Base-by-base conservation (phyloP, 2,888 invertebrate genomes). In the Latheticus oryzae region DNA sequence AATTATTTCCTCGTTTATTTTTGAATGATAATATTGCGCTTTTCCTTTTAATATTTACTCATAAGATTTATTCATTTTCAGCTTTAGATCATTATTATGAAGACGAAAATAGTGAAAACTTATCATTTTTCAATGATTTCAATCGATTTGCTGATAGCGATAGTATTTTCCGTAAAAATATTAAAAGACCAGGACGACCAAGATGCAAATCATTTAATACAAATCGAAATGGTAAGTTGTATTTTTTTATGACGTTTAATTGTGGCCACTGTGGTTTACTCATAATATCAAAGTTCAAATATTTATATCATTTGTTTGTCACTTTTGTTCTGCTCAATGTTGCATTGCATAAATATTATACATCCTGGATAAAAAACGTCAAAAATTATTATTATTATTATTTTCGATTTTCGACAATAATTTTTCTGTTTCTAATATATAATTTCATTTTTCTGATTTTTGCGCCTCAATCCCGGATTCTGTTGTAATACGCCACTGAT, bases 111-210 rank as follows among this genome's bases (percentile, higher is more conserved):
- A 40, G 17, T n/a, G 43, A 43, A 8, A 43, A 30, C 17, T 13
- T 9, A 8, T 26, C 17, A n/a, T 17, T 19, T 32, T 33, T 33
- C 16, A 43, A 35, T 24, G 24, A 17, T 52, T 42, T 23, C 13
- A 40, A 13, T 4, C n/a, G 3, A 7, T 13, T 13, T 11, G 17
- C 9, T n/a, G 24, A 12, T 8, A 16, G 4, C 28, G 7, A 7
- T 12, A n/a, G 5, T 13, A 21, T 1, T 13, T 13, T 2, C 7
- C 19, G 23, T 1, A 21, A 15, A 13, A 2, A 30, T 7, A 17
- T 13, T 3, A 52, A 33, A 24, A 53, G 17, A 33, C 53, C 52
- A 11, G 58, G 58, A 33, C 13, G 58, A 15, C 58, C 58, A 3
- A 35, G 42, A 51, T 52, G 24, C 16, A 50, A 38, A 30, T 24